Base-by-base conservation (phyloP, 2,888 invertebrate genomes). In the Zootermopsis nevadensis region DNA sequence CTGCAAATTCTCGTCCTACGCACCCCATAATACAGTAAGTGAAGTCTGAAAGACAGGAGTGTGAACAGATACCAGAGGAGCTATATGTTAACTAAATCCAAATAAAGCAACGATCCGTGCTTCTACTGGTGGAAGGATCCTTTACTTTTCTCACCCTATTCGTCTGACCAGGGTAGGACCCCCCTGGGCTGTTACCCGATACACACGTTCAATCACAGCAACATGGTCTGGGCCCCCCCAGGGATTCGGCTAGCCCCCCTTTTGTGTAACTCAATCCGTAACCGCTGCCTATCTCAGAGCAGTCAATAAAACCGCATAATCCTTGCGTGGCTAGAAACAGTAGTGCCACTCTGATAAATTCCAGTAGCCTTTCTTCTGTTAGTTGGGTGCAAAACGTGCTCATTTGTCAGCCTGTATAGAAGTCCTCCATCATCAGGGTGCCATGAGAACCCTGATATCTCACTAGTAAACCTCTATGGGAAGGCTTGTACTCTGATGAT, bases 191-290 rank as follows among this genome's bases (percentile, higher is more conserved):
- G 48, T 48, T 48, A 48, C 66, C 30, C 22, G 69, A 69, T 69
- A 69, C 69, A 69, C 69, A 33, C 30, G 69, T 24, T 30, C 69
- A 69, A 69, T 69, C 69, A 69, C 69, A 33, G 69, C 69, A 69
- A 69, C 69, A 69, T 69, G 69, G 31, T 33, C 22, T 24, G 33
- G 19, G 69, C 22, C 69, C 69, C n/a, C 15, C 15, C 6, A 33
- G 69, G 69, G 33, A 69, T 69, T 33, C 31, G 69, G n/a, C 60
- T n/a, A 27, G 6, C 0, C 60, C 60, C 27, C n/a, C n/a, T 60
- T n/a, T 60, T 60, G n/a, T 12, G 6, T 60, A n/a, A 1, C 60
- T 48, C 48, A 3, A 15, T 48, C 19, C 19, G 19, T 3, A 48
- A 48, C 15, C n/a, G 60, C 60, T 27, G 60, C 27, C 60, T 48